Base-by-base conservation (phyloP, 1,140 invertebrate species). In the Drosophila ohnishii region DNA sequence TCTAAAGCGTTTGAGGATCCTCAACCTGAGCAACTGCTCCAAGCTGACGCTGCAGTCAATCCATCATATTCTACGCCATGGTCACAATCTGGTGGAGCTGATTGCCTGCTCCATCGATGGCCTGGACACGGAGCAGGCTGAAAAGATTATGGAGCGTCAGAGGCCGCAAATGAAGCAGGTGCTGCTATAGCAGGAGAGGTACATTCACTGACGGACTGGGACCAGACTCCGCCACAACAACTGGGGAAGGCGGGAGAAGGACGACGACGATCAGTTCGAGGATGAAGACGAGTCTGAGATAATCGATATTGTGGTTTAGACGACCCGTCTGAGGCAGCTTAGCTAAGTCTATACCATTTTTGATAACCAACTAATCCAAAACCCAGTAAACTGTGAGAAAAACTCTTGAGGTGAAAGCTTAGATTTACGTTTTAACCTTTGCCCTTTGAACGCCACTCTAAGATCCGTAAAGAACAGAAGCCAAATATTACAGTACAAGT, bases 121-220 rank as follows among this genome's bases (percentile, higher is more conserved):
- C 0, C 14, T 90, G 19, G 77, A 88, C 34, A 42, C 63, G 0
- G 80, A 75, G 32, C 80, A 75, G 6, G 84, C 81, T 0, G 59
- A 82, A 35, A 55, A 72, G 13, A 50, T 85, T 3, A 14, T 89
- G 1, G 47, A 61, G 44, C 28, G 48, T 0, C 53, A 79, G 22
- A 10, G 70, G 28, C 85, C 85, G 3, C 71, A 67, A 51, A 51
- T 89, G 59, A 89, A 86, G 63, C 62, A 79, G 19, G 80, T 80
- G 59, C 40, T 84, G 35, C 74, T 88, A 80, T 88, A 88, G 84
- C 84, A 88, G 77, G 84, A 88, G 74, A 77, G 85, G 53, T 70
- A 78, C n/a, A 87, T 88, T 44, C 73, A 88, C 74, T 88, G 85
- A 88, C 83, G 62, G 13, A 51, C 75, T 37, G 71, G 75, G 13